Conservation (phyloP, 2,113 vertebrate genomes). For the Menidia beryllina region DNA sequence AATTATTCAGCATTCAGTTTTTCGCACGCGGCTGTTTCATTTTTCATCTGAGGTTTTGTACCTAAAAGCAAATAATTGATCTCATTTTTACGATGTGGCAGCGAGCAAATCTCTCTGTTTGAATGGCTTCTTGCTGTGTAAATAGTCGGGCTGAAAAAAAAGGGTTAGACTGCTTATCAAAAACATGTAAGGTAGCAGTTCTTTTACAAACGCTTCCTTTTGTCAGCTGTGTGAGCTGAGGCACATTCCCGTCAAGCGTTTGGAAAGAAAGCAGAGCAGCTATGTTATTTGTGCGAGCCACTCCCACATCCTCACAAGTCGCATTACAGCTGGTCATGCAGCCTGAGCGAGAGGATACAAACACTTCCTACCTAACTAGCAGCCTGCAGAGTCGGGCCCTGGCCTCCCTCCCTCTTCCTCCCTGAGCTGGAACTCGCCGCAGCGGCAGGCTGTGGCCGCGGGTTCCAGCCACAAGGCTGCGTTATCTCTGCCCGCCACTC, state of each 20-base stretch:
- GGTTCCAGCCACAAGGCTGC: conserved; percentile 55
- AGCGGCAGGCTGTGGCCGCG: conserved; percentile 52
- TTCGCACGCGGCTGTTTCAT: no score
- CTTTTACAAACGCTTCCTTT: not conserved
- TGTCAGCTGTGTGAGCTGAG: not conserved
- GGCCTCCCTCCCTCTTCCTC: conserved; percentile 64
- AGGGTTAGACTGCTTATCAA: no score
- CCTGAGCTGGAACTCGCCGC: conserved; percentile 62
- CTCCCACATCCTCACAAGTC: conserved; percentile 75
- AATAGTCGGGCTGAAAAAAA: no score
- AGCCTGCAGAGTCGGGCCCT: conserved; percentile 46
- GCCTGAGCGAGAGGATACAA: conserved; percentile 72
- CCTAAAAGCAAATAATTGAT: no score
- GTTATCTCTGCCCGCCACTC: conserved; percentile 75
- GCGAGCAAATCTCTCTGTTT: no score
- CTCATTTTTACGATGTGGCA: no score
- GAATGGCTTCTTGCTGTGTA: no score
- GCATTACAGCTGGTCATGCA: conserved; percentile 67
- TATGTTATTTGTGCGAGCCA: conserved; percentile 43
- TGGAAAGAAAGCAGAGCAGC: conserved; percentile 19
- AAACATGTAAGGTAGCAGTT: not conserved
- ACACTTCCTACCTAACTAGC: conserved; percentile 74
- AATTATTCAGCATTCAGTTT: no score
- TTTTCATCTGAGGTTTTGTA: no score
- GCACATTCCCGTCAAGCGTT: conserved; percentile 14